Conservation (phyloP, 1,140 invertebrate genomes). For the Bombus sibiricus region DNA sequence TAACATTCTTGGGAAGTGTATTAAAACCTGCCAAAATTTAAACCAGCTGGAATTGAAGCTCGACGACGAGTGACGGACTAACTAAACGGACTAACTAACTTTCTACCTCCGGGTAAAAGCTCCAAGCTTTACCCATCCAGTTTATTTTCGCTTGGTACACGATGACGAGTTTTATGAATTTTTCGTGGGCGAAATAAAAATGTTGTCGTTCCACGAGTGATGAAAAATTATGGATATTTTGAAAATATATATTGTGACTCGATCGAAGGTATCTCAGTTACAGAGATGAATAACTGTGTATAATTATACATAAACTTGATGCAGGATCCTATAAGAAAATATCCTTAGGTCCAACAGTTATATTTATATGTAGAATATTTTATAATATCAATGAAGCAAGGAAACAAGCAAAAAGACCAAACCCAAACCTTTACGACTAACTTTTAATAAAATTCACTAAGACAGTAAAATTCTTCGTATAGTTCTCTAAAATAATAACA, state of each 20-base stretch:
- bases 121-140: constrained; percentile 9
- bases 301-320: too few relatives aligned
- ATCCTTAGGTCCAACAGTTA: too few relatives aligned
- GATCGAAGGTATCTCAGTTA: too few relatives aligned
- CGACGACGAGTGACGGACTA: background rate
- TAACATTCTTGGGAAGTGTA: background rate
- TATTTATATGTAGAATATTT: too few relatives aligned
- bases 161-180: background rate
- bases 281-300: too few relatives aligned
- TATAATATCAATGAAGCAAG: too few relatives aligned
- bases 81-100: background rate
- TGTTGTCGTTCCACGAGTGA: background rate
- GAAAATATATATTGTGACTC: too few relatives aligned
- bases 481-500: too few relatives aligned
- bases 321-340: too few relatives aligned
- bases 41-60: background rate
- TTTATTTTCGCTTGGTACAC: background rate
- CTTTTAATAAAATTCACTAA: background rate
- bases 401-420: too few relatives aligned
- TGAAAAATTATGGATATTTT: background rate
- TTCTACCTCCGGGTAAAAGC: constrained; percentile 5
- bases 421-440: too few relatives aligned
- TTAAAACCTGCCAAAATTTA: background rate
- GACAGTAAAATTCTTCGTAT: background rate
- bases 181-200: background rate